These are phyloP conservation scores for Danionella dracula DNA, from an alignment of 2,797 vertebrate species.

Conservation along the genomic window DNA sequence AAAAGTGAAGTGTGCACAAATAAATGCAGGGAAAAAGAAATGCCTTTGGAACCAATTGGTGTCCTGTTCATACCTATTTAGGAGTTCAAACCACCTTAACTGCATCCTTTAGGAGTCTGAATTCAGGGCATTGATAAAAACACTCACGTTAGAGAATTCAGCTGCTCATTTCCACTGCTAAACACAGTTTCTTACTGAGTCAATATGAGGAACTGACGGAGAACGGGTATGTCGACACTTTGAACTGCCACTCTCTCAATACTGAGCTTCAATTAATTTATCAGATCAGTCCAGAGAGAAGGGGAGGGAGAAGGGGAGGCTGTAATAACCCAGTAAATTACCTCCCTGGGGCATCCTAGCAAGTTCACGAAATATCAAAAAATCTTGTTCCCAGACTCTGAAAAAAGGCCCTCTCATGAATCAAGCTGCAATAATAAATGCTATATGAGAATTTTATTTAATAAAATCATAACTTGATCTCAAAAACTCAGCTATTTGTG, in stretches of 20 bases:
- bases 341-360: conserved; percentile 18
- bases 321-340: conserved; percentile 32
- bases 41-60: too few species aligned
- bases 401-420: not conserved
- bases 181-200: not conserved
- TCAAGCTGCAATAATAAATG: conserved; percentile 18
- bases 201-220: not conserved
- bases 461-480: conserved; percentile 32
- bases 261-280: conserved; percentile 10
- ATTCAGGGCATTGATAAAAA: conserved; percentile 21
- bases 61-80: too few species aligned
- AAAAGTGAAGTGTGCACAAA: too few species aligned
- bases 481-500: not conserved
- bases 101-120: too few species aligned
- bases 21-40: too few species aligned
- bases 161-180: not conserved
- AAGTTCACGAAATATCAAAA: conserved; percentile 34
- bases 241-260: conserved; percentile 11
- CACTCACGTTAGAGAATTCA: conserved; percentile 4
- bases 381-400: not conserved
- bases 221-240: not conserved
- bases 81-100: too few species aligned
- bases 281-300: not conserved
- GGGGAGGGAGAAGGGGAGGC: not conserved
- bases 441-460: conserved; percentile 17